Evolutionary conservation across 2,888 invertebrate species (phyloP).

Genomic region (Cheilosia impressa): DNA sequence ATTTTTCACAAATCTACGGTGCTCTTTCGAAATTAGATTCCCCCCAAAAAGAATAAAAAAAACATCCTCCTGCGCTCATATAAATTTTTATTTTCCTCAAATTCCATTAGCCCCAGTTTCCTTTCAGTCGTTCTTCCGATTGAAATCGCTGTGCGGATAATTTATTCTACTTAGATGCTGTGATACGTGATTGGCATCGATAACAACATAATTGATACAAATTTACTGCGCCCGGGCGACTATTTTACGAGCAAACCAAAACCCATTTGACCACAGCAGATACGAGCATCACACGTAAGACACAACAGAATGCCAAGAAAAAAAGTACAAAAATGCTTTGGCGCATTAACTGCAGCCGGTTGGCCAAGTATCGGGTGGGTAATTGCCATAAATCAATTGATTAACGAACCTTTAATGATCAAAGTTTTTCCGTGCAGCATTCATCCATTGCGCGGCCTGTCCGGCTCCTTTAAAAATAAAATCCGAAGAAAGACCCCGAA

Average conservation of each 20-base stretch:
- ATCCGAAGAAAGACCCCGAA: not conserved
- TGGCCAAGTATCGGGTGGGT: not conserved
- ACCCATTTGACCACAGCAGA: slow-evolving; percentile 29
- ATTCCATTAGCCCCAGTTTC: slow-evolving; percentile 39
- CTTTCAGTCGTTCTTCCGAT: slow-evolving; percentile 9
- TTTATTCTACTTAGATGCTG: slow-evolving; percentile 68
- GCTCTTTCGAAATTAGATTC: too few species aligned
- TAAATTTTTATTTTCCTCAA: slow-evolving; percentile 28
- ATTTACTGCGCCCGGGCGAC: slow-evolving; percentile 30
- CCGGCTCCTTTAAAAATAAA: not conserved
- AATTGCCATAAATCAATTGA: slow-evolving; percentile 65
- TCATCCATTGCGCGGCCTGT: too few species aligned
- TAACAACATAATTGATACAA: slow-evolving; percentile 69
- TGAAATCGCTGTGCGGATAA: slow-evolving; percentile 53
- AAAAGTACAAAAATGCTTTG: slow-evolving; percentile 9
- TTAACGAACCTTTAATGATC: slow-evolving; percentile 63
- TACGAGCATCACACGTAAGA: slow-evolving; percentile 20
- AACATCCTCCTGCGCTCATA: slow-evolving; percentile 7
- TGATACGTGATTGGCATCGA: slow-evolving; percentile 71
- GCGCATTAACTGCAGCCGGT: not conserved
- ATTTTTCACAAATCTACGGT: too few species aligned
- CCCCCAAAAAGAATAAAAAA: too few species aligned
- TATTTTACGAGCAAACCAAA: slow-evolving; percentile 20
- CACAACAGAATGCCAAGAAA: slow-evolving; percentile 1
- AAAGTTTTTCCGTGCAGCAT: slow-evolving; percentile 24